phyloP scores from a whole-genome alignment of 2,113 vertebrate species.

The Engraulis encrasicolus region DNA sequence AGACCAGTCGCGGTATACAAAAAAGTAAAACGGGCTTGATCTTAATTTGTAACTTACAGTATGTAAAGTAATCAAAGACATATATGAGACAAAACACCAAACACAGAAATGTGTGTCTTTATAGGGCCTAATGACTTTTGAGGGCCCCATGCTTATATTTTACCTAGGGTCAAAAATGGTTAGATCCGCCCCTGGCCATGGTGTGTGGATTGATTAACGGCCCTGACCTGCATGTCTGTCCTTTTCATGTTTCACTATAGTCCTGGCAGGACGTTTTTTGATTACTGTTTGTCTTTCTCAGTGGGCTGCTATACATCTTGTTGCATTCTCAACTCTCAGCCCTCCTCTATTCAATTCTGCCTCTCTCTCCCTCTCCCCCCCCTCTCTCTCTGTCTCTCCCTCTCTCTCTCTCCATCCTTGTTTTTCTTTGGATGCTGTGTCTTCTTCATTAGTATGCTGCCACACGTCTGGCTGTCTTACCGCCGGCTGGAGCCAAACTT shows the following conservation, averaged over 20 bases:
- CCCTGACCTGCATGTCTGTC: background rate
- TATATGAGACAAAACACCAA: too few relatives aligned
- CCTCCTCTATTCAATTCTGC: too few relatives aligned
- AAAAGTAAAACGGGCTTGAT: too few relatives aligned
- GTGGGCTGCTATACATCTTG: slow-evolving; percentile 44
- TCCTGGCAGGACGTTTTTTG: background rate
- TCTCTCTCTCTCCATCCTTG: slow-evolving; percentile 14
- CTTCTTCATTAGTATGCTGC: slow-evolving; percentile 69
- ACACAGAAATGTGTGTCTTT: too few relatives aligned
- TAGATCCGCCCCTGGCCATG: too few relatives aligned
- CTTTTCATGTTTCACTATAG: background rate
- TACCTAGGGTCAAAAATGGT: too few relatives aligned
- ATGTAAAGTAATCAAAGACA: too few relatives aligned
- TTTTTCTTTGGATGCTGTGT: slow-evolving; percentile 21
- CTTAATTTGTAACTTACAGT: too few relatives aligned
- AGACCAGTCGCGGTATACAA: too few relatives aligned
- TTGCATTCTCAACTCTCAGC: slow-evolving; percentile 22
- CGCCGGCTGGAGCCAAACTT: slow-evolving; percentile 49
- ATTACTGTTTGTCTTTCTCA: slow-evolving; percentile 17
- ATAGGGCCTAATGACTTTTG: background rate
- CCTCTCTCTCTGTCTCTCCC: slow-evolving; percentile 39
- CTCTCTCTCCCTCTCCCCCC: too few relatives aligned
- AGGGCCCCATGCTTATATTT: background rate
- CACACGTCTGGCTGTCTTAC: slow-evolving; percentile 58
- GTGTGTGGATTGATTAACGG: background rate